phyloP scores from a whole-genome alignment of 1,140 invertebrate genomes.

The Lasioglossum albipes region DNA sequence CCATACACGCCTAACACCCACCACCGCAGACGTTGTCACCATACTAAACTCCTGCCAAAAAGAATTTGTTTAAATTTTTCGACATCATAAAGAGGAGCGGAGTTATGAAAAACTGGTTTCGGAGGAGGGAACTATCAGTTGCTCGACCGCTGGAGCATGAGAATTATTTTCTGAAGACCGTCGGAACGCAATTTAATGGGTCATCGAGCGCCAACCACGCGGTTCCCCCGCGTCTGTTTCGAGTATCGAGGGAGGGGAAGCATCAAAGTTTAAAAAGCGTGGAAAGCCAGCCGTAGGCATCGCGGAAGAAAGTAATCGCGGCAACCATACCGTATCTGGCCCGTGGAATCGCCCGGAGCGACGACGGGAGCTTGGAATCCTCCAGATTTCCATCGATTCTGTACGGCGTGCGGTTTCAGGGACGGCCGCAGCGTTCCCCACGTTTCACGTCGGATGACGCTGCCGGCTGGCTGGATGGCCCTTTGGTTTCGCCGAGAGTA shows the following conservation, averaged over 20 bases:
- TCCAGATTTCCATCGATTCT: conserved; percentile 34
- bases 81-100: too few species aligned
- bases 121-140: too few species aligned
- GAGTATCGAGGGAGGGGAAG: not conserved
- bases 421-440: not conserved
- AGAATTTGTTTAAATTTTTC: too few species aligned
- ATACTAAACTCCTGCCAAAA: too few species aligned
- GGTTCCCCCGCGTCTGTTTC: not conserved
- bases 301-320: conserved; percentile 36
- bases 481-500: conserved; percentile 55
- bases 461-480: not conserved
- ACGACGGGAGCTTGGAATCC: not conserved
- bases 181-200: not conserved
- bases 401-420: not conserved
- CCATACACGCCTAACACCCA: too few species aligned
- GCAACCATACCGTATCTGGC: conserved; percentile 1
- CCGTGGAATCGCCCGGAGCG: conserved; percentile 12
- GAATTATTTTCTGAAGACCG: not conserved
- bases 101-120: too few species aligned
- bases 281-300: not conserved
- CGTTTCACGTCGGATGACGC: conserved; percentile 5
- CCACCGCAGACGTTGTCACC: too few species aligned
- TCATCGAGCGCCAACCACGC: not conserved
- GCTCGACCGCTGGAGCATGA: not conserved
- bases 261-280: conserved; percentile 10